phyloP scores from a whole-genome alignment of 2,797 vertebrate genomes.

The Acanthornis magna region DNA sequence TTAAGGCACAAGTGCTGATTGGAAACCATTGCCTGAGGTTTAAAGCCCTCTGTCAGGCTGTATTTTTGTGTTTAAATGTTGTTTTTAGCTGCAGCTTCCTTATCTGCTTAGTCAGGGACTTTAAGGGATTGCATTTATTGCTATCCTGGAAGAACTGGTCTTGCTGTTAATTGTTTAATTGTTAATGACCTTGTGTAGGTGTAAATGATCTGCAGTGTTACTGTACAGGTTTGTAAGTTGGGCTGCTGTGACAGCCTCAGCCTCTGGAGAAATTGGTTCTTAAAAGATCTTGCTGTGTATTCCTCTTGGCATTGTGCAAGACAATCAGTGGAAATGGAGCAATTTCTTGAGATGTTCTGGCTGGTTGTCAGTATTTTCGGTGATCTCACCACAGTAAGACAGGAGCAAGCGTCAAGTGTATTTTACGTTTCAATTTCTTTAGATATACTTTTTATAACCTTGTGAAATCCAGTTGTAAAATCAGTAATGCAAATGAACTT shows the following conservation, averaged over 20 bases:
- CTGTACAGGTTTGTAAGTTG: not conserved
- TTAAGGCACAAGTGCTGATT: not conserved
- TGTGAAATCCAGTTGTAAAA: not conserved
- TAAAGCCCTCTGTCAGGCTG: not conserved
- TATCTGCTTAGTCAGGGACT: not conserved
- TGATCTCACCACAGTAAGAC: not conserved
- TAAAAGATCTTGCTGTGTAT: not conserved
- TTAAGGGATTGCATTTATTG: not conserved
- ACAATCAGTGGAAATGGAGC: not conserved
- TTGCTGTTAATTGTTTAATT: slow-evolving; percentile 20
- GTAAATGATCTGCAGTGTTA: not conserved
- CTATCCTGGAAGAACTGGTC: slow-evolving; percentile 13
- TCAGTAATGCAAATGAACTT: not conserved
- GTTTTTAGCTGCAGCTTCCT: not conserved
- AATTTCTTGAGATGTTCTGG: not conserved
- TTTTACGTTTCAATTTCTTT: not conserved
- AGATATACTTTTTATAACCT: not conserved
- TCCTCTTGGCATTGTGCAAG: not conserved
- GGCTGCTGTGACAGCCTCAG: not conserved
- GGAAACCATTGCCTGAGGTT: not conserved
- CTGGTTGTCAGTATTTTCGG: not conserved
- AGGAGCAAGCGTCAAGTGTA: not conserved
- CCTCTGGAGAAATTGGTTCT: not conserved
- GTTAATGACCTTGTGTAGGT: not conserved
- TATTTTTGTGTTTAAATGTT: not conserved